Percentiles rank a stretch among this genome's conserved stretches.
Conservation (phyloP, 1,140 invertebrate species). For the Drosophila malerkotliana region DNA sequence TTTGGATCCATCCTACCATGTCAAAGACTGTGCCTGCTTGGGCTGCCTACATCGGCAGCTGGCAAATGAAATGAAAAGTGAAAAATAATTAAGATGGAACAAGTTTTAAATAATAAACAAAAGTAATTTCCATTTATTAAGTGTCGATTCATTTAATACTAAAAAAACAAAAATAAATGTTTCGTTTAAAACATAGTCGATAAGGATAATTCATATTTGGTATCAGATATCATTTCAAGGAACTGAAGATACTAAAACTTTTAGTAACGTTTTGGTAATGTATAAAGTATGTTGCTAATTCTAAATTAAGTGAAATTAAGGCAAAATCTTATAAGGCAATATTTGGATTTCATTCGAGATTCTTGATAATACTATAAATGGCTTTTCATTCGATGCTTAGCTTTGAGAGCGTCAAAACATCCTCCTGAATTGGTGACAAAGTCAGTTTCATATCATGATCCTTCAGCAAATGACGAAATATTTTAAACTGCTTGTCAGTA, state of each 20-base stretch:
- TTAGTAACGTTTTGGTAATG: no score
- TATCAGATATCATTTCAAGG: neutral
- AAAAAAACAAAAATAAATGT: neutral
- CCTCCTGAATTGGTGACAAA: slow-evolving; percentile 40
- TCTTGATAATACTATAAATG: no score
- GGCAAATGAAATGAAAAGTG: slow-evolving; percentile 31
- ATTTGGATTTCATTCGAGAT: no score
- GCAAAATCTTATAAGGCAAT: no score
- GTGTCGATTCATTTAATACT: neutral
- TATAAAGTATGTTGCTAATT: no score
- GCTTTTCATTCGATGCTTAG: neutral
- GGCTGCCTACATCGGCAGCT: slow-evolving; percentile 56
- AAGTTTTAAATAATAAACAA: slow-evolving; percentile 1
- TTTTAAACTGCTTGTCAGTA: slow-evolving; percentile 27
- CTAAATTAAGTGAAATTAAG: no score
- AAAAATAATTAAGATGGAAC: neutral
- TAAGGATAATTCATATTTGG: neutral
- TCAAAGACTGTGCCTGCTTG: slow-evolving; percentile 48
- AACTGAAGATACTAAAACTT: neutral
- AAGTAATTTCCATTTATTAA: slow-evolving; percentile 11
- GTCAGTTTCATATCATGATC: slow-evolving; percentile 40
- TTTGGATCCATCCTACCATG: slow-evolving; percentile 24
- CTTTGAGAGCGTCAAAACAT: slow-evolving; percentile 49
- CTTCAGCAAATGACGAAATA: slow-evolving; percentile 25
- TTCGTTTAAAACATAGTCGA: slow-evolving; percentile 3